Base-by-base conservation (phyloP, 2,113 vertebrate species). In the Epinephelus moara region DNA sequence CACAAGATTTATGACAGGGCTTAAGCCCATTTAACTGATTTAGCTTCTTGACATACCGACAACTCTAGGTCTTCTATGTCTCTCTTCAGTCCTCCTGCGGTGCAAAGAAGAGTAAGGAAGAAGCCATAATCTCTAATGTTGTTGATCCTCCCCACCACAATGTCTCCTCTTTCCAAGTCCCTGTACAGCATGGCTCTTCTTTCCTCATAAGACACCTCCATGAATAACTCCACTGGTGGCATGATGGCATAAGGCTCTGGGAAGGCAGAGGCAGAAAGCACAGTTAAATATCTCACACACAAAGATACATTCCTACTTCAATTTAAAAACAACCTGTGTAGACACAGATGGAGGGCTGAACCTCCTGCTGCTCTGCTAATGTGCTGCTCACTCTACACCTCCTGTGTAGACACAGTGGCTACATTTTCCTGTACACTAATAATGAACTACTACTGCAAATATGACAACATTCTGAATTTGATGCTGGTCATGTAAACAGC, bases 101-200 rank as follows among this genome's bases (percentile, higher is more conserved):
- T 94, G 76, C 97, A 97, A 62, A 99, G 95, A 79, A 99, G 93
- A 68, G 96, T 98, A 88, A 99, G 95, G 89, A 99, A 99, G 94
- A 99, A 99, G 55, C 98, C 98, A 18, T 99, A 99, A 82, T 99
- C 98, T 47, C 98, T 94, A 52, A 99, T 96, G 42, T 98, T 98
- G 33, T 96, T 97, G 66, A 99, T 97, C 85, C 95, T 95, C 69
- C 98, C 98, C 23, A 99, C 97, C 57, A 99, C 96, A 0, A 97
- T 92, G 81, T 99, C 97, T 0, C 98, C 98, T 55, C 93, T 96
- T 33, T 99, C 98, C 11, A 99, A 90, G 81, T 99, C 98, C 14
- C 96, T 95, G 90, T 98, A 99, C 82, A 99, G 96, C 42, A 98
- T 87, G 37, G 97, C 96, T 77, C 97, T 96, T 57, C 96, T 96